Evolutionary conservation across 2,888 invertebrate genomes (phyloP).

Genomic region (Sylvicola cinctus): DNA sequence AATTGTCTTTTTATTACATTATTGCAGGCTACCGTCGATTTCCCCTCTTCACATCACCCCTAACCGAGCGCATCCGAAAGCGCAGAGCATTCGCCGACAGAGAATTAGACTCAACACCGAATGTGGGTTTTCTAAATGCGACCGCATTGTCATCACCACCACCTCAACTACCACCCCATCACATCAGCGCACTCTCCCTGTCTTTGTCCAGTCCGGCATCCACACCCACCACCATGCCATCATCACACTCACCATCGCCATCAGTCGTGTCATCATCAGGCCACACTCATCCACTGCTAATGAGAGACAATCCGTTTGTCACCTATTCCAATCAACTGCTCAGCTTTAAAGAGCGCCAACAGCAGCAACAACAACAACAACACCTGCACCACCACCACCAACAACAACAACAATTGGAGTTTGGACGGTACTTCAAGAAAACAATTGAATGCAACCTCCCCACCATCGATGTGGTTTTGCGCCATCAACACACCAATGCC

Average conservation of each 20-base stretch:
- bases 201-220: not conserved
- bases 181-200: too few species aligned
- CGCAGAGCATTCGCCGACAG: conserved; percentile 28
- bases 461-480: not conserved
- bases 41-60: conserved; percentile 19
- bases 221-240: not conserved
- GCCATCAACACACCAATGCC: not conserved
- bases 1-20: conserved; percentile 2
- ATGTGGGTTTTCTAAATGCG: conserved; percentile 10
- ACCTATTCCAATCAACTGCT: too few species aligned
- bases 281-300: not conserved
- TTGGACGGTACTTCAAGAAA: too few species aligned
- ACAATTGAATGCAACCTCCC: not conserved
- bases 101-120: conserved; percentile 22
- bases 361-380: too few species aligned
- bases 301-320: too few species aligned
- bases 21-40: conserved; percentile 13
- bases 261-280: not conserved
- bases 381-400: too few species aligned
- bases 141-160: conserved; percentile 12
- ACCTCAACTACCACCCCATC: conserved; percentile 11
- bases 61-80: conserved; percentile 26
- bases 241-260: not conserved
- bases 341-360: too few species aligned
- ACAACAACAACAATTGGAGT: too few species aligned